Percentiles rank a stretch among this genome's conserved stretches.
phyloP scores from a whole-genome alignment of 2,113 vertebrate genomes.

The Rutilus rutilus region DNA sequence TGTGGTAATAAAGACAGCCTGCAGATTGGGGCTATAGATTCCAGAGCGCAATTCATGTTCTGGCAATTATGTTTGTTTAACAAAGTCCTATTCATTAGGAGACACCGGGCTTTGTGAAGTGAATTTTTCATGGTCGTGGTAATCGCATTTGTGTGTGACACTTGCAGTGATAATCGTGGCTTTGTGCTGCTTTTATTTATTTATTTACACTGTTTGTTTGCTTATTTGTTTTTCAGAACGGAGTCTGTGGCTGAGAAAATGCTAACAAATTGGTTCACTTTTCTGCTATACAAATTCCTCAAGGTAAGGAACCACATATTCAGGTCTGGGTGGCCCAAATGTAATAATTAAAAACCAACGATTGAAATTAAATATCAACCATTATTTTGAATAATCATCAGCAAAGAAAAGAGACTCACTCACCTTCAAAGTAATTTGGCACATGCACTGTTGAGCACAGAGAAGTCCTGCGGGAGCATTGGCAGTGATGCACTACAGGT shows the following conservation, averaged over 20 bases:
- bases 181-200: slow-evolving; percentile 31
- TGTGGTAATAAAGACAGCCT: slow-evolving; percentile 65
- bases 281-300: slow-evolving; percentile 89
- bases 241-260: slow-evolving; percentile 91
- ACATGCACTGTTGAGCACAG: slow-evolving; percentile 6
- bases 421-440: slow-evolving; percentile 47
- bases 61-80: slow-evolving; percentile 65
- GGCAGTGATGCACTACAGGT: slow-evolving; percentile 44
- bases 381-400: not conserved
- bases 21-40: slow-evolving; percentile 62
- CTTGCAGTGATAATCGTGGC: slow-evolving; percentile 25
- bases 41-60: slow-evolving; percentile 55
- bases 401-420: slow-evolving; percentile 10
- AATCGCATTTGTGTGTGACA: slow-evolving; percentile 35
- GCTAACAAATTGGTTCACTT: slow-evolving; percentile 92
- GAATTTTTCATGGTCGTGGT: slow-evolving; percentile 59
- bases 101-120: slow-evolving; percentile 55
- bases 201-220: slow-evolving; percentile 10
- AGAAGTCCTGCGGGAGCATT: slow-evolving; percentile 20
- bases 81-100: slow-evolving; percentile 66
- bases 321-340: not conserved
- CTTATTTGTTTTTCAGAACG: slow-evolving; percentile 74
- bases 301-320: slow-evolving; percentile 75
- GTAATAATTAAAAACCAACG: slow-evolving; percentile 5
- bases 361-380: not conserved